These are phyloP conservation scores for Fistularia tabacaria DNA, from an alignment of 2,797 vertebrate genomes.

Conservation along the genomic window DNA sequence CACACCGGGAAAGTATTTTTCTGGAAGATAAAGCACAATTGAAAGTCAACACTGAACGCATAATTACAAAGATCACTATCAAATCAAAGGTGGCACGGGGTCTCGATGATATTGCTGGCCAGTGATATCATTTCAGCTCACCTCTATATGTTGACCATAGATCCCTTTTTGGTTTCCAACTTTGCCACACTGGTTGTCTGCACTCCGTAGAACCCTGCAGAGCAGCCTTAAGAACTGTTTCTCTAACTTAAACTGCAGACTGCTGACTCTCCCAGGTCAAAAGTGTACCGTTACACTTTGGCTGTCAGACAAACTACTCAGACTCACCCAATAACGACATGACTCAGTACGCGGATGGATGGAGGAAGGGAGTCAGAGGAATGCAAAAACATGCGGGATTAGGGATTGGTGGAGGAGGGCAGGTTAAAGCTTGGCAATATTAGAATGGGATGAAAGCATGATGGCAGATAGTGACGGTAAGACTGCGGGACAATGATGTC, in stretches of 20 bases:
- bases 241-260: slow-evolving; percentile 51
- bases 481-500: slow-evolving; percentile 9
- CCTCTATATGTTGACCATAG: no score
- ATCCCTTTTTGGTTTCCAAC: slow-evolving; percentile 2
- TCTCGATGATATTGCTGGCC: no score
- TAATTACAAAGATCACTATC: no score
- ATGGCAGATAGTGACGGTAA: slow-evolving; percentile 14
- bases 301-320: slow-evolving; percentile 52
- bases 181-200: slow-evolving; percentile 28
- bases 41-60: no score
- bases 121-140: not conserved
- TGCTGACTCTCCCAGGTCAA: slow-evolving; percentile 60
- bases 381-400: slow-evolving; percentile 25
- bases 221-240: slow-evolving; percentile 46
- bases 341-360: slow-evolving; percentile 24
- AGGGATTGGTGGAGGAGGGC: not conserved
- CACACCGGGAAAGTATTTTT: no score
- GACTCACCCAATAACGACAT: slow-evolving; percentile 47
- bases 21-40: no score
- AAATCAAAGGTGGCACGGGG: no score
- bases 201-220: slow-evolving; percentile 24
- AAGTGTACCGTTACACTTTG: slow-evolving; percentile 58
- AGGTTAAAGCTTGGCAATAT: slow-evolving; percentile 6
- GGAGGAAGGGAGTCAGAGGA: slow-evolving; percentile 19
- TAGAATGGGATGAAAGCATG: slow-evolving; percentile 8